phyloP scores from a whole-genome alignment of 2,888 invertebrate species.

The Rhogogaster chlorosoma region DNA sequence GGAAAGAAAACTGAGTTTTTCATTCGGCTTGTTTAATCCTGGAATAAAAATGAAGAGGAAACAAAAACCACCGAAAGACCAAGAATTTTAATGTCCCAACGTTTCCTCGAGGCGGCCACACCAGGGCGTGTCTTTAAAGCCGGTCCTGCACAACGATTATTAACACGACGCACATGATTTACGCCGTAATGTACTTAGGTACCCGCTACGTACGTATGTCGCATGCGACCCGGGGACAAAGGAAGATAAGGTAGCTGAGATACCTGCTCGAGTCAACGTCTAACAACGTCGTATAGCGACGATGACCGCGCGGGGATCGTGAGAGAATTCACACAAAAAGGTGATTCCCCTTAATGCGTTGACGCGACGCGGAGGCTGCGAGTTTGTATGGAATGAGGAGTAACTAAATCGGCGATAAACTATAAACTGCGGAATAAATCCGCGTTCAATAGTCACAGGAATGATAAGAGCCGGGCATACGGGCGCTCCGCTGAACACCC shows the following conservation, averaged over 20 bases:
- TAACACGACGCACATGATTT: conserved; percentile 41
- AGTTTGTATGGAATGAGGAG: too few species aligned
- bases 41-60: background rate
- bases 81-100: background rate
- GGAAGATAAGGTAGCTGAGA: conserved; percentile 70
- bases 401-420: too few species aligned
- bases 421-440: background rate
- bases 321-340: conserved; percentile 69
- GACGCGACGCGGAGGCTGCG: too few species aligned
- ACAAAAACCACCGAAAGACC: background rate
- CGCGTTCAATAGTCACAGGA: background rate
- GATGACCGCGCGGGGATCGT: conserved; percentile 67
- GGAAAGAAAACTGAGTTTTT: too few species aligned
- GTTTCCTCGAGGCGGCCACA: background rate
- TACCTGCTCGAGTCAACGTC: conserved; percentile 68
- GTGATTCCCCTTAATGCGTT: conserved; percentile 1
- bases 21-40: background rate
- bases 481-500: background rate
- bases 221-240: conserved; percentile 60
- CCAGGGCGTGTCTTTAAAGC: background rate
- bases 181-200: background rate
- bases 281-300: conserved; percentile 56
- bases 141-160: conserved; percentile 34
- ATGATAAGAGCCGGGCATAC: background rate
- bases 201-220: background rate